Evolutionary conservation across 2,797 vertebrate genomes (phyloP).

Genomic region (Premnoplex brunnescens): DNA sequence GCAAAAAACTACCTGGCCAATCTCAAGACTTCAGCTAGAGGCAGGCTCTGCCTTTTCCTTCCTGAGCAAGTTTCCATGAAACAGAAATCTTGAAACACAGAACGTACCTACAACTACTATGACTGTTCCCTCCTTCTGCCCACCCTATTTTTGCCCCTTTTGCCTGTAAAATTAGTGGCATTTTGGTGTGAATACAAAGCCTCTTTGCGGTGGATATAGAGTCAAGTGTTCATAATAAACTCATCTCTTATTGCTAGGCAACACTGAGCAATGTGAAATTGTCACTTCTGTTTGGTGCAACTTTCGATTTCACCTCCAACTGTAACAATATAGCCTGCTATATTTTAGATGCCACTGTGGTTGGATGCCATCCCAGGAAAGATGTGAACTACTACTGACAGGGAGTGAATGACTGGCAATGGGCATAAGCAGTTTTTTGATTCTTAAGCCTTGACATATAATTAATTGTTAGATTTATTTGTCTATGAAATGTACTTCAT

Average conservation of each 20-base stretch:
- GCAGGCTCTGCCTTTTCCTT: background rate
- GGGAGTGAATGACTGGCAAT: slow-evolving; percentile 82
- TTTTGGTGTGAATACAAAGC: slow-evolving; percentile 65
- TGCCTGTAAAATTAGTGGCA: slow-evolving; percentile 22
- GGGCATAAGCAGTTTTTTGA: slow-evolving; percentile 80
- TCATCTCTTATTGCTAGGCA: slow-evolving; percentile 82
- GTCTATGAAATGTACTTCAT: slow-evolving; percentile 60
- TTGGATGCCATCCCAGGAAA: slow-evolving; percentile 83
- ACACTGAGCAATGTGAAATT: slow-evolving; percentile 83
- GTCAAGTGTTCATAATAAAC: slow-evolving; percentile 75
- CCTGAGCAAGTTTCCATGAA: background rate
- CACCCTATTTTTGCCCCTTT: slow-evolving; percentile 41
- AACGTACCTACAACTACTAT: background rate
- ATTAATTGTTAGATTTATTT: slow-evolving; percentile 80
- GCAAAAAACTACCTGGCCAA: background rate
- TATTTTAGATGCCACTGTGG: slow-evolving; percentile 82
- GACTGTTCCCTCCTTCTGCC: slow-evolving; percentile 24
- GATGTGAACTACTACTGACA: slow-evolving; percentile 83
- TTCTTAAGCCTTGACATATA: slow-evolving; percentile 77
- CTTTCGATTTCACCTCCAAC: slow-evolving; percentile 83
- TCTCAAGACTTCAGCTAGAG: background rate
- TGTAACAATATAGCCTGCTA: slow-evolving; percentile 82
- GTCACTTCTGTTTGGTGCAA: slow-evolving; percentile 83
- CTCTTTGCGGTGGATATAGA: slow-evolving; percentile 63
- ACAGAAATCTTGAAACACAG: background rate